Conservation (phyloP, 2,113 vertebrate species). For the Pituophis catenifer region DNA sequence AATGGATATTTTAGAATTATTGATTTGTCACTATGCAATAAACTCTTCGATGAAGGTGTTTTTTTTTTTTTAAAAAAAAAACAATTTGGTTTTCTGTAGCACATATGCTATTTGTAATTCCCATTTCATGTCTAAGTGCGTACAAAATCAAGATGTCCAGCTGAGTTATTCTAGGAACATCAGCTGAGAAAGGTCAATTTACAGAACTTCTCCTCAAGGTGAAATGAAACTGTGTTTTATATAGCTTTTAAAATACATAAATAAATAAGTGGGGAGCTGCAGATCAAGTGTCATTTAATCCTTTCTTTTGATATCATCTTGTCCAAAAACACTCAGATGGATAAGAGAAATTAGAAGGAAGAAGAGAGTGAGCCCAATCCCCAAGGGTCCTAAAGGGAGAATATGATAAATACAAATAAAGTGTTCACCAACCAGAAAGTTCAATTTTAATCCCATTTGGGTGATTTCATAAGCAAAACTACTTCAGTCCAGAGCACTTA, state of each 20-base stretch:
- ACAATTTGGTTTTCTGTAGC: neutral
- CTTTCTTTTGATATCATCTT: neutral
- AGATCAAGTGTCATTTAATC: neutral
- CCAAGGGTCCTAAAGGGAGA: neutral
- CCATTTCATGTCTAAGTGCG: neutral
- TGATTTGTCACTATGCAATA: conserved; percentile 13
- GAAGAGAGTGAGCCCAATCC: neutral
- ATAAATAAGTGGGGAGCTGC: neutral
- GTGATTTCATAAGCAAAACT: neutral
- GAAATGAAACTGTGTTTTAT: neutral
- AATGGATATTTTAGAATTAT: neutral
- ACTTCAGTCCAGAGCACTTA: neutral
- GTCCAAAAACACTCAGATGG: neutral
- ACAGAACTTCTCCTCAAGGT: neutral
- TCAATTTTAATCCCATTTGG: neutral
- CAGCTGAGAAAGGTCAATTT: neutral
- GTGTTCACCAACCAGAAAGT: neutral
- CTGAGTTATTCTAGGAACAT: neutral
- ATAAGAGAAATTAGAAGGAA: neutral
- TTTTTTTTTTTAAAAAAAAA: neutral
- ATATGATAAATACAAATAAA: neutral
- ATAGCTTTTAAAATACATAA: neutral
- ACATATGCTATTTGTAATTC: conserved; percentile 10
- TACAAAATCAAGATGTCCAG: neutral
- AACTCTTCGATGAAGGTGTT: neutral